These are phyloP conservation scores for Chrysopa pallens DNA, from an alignment of 1,140 invertebrate species.

Conservation along the genomic window DNA sequence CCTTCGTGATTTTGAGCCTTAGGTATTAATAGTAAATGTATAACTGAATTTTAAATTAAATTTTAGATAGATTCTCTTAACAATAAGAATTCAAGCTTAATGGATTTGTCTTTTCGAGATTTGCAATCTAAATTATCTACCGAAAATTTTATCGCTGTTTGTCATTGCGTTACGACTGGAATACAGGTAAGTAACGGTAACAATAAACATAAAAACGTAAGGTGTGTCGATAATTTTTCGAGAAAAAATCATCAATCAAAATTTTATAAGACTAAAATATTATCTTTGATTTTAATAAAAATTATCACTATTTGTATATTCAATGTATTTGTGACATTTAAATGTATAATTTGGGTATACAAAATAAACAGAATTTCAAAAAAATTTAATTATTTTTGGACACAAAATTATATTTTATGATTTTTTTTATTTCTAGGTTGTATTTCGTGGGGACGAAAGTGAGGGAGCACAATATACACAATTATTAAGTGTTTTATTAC, in stretches of 20 bases:
- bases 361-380: too few species aligned
- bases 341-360: too few species aligned
- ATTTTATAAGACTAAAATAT: too few species aligned
- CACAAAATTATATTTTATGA: neutral
- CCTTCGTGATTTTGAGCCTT: conserved; percentile 8
- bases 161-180: conserved; percentile 2
- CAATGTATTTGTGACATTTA: too few species aligned
- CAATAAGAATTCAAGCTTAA: too few species aligned
- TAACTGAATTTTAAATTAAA: conserved; percentile 10
- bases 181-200: conserved; percentile 3
- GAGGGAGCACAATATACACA: neutral
- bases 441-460: conserved; percentile 13
- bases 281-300: too few species aligned
- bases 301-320: too few species aligned
- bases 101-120: neutral
- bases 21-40: conserved; percentile 19
- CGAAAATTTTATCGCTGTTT: neutral
- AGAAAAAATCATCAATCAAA: too few species aligned
- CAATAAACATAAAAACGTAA: too few species aligned
- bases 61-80: neutral
- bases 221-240: too few species aligned
- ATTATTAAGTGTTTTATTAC: neutral
- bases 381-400: too few species aligned
- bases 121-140: neutral
- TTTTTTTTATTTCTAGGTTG: conserved; percentile 18